Evolutionary conservation across 1,140 invertebrate genomes (phyloP), one percentile per base, ranked within the genome.

Genomic region (Semibalanus balanoides): DNA sequence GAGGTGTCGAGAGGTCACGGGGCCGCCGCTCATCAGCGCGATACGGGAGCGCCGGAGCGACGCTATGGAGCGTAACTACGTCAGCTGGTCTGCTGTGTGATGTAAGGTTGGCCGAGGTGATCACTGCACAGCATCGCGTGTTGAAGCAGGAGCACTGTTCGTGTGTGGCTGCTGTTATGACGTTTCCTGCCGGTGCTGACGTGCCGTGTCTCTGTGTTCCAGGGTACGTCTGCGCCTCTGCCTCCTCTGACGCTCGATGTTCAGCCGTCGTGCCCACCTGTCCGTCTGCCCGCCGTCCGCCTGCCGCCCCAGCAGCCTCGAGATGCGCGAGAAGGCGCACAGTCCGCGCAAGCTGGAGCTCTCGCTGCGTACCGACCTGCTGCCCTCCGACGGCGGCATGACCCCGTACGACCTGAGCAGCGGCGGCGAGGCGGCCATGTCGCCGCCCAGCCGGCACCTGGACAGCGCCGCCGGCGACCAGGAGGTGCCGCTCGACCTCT

Each of bases 271-370:
- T 14, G 14, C 51, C 14, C 51, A 25, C 51, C 22, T 25, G 51
- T 19, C 22, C 14, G 14, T 22, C 51, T 1, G 51, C 51, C 51
- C 51, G 51, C 51, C 51, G 51, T 64, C 51, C 51, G 51, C 22
- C 51, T 17, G 22, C 51, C 51, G 51, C 51, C 9, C 51, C 14
- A 17, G 5, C 22, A 14, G 51, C 22, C 51, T 25, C 14, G 51
- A 64, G 51, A 64, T 64, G 51, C 51, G 51, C 51, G 51, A 64
- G 51, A 64, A 64, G 51, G 51, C 51, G 14, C 51, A 64, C 51
- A 64, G 51, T 64, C 51, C 51, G 51, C 51, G 51, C 51, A 64
- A 64, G 51, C 51, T 64, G 51, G 51, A 64, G 51, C 51, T 64
- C 14, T 22, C 51, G 51, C 51, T 64, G 51, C 51, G 51, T 19